Conservation (phyloP, 2,113 vertebrate genomes). For the Atrichornis clamosus region DNA sequence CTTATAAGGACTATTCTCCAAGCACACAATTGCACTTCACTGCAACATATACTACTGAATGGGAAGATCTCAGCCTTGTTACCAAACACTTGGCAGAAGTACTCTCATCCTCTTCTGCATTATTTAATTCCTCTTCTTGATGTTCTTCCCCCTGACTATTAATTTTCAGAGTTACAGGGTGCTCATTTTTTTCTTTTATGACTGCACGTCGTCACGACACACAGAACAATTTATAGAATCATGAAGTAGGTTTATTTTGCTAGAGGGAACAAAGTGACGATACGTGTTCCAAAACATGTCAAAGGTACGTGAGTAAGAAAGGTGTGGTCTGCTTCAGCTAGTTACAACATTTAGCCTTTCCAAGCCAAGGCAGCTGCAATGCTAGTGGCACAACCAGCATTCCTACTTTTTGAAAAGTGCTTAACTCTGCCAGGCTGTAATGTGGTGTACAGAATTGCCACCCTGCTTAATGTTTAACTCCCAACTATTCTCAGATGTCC, state of each 20-base stretch:
- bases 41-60: background rate
- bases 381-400: slow-evolving; percentile 28
- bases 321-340: slow-evolving; percentile 57
- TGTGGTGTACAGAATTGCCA: background rate
- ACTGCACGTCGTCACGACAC: background rate
- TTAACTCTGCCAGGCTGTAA: background rate
- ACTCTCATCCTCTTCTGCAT: background rate
- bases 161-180: background rate
- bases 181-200: background rate
- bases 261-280: slow-evolving; percentile 26
- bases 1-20: background rate
- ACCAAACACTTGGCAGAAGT: background rate
- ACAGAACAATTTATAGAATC: slow-evolving; percentile 1
- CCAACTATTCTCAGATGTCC: slow-evolving; percentile 4
- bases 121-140: background rate
- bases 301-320: background rate
- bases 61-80: background rate
- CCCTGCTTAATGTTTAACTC: background rate
- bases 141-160: background rate
- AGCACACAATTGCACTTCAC: background rate
- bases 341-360: slow-evolving; percentile 29
- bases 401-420: background rate
- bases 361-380: slow-evolving; percentile 35
- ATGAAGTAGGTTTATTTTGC: slow-evolving; percentile 46
- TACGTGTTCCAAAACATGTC: slow-evolving; percentile 50